A percentile compares a stretch with the other conserved stretches of the same genome.
These are phyloP conservation scores for Temnothorax longispinosus DNA, from an alignment of 1,140 invertebrate species.

Conservation along the genomic window DNA sequence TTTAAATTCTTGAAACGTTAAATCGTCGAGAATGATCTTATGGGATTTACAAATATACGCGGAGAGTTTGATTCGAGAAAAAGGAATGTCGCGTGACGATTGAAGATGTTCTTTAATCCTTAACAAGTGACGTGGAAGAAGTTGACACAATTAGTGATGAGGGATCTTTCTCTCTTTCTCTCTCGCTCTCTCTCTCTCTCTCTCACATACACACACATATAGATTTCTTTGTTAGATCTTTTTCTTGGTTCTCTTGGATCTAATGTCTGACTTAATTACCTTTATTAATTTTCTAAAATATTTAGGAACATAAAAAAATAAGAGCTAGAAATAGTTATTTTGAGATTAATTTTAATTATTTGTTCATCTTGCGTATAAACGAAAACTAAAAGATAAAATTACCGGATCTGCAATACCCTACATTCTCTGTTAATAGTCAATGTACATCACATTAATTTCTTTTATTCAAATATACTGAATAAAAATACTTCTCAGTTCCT, in stretches of 20 bases:
- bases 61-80: slow-evolving; percentile 9
- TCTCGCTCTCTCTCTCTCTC: not conserved
- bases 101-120: not conserved
- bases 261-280: not conserved
- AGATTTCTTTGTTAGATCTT: not conserved
- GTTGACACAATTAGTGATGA: slow-evolving; percentile 22
- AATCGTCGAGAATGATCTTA: not conserved
- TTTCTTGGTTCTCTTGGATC: not conserved
- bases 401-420: not conserved
- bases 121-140: not conserved
- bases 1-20: slow-evolving; percentile 23
- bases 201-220: not conserved
- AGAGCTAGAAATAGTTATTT: not conserved
- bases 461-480: not conserved
- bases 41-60: not conserved
- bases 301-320: slow-evolving; percentile 1
- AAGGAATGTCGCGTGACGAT: not conserved
- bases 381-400: not conserved
- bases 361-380: not conserved
- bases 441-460: not conserved
- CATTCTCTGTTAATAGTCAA: slow-evolving; percentile 8
- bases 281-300: not conserved
- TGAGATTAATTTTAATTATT: slow-evolving; percentile 4
- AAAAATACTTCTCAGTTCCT: not conserved
- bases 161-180: not conserved